These are phyloP conservation scores for Drosophila eohydei DNA, from an alignment of 2,888 invertebrate genomes.

Conservation along the genomic window DNA sequence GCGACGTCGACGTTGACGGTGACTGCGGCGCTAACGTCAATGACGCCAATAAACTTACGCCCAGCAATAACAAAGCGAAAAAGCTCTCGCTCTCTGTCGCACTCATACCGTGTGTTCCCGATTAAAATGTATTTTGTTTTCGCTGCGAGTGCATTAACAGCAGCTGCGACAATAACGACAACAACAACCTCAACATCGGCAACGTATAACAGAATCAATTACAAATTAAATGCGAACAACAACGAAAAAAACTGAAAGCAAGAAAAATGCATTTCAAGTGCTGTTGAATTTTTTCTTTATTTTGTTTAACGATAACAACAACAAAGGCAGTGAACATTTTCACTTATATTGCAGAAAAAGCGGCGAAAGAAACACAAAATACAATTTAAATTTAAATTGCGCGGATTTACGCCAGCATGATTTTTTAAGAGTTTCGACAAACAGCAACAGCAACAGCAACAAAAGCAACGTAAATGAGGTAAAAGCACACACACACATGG, in stretches of 20 bases:
- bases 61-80: conserved; percentile 38
- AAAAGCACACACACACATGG: conserved; percentile 50
- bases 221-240: conserved; percentile 49
- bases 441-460: conserved; percentile 31
- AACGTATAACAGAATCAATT: conserved; percentile 46
- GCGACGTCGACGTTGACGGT: conserved; percentile 17
- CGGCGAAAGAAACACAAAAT: conserved; percentile 45
- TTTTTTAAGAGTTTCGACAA: conserved; percentile 71
- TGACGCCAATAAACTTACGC: conserved; percentile 74
- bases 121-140: conserved; percentile 47
- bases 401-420: conserved; percentile 82
- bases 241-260: conserved; percentile 22
- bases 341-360: conserved; percentile 39
- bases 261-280: conserved; percentile 42
- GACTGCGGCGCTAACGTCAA: conserved; percentile 13
- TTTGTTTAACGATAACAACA: conserved; percentile 21
- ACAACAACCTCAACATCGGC: conserved; percentile 14
- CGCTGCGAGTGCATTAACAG: conserved; percentile 58
- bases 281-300: conserved; percentile 23
- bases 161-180: conserved; percentile 36
- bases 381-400: conserved; percentile 79
- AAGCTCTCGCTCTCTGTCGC: conserved; percentile 17
- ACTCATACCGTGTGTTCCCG: conserved; percentile 20
- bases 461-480: conserved; percentile 53
- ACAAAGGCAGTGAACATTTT: conserved; percentile 50